phyloP scores from a whole-genome alignment of 2,888 invertebrate species.

The Epinotia bilunana region DNA sequence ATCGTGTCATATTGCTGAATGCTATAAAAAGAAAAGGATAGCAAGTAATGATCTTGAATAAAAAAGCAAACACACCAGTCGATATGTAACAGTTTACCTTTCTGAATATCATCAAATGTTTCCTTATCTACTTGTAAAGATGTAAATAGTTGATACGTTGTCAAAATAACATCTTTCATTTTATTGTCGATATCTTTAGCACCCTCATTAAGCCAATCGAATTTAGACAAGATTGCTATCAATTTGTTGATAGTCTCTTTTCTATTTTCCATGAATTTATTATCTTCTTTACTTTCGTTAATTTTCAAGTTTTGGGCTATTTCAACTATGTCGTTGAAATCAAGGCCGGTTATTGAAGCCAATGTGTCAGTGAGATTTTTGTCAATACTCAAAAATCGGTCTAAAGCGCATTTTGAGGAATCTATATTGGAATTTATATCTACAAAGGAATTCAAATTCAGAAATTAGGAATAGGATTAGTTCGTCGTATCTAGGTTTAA shows the following conservation, averaged over 20 bases:
- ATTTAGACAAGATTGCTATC: conserved; percentile 54
- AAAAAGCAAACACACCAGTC: conserved; percentile 17
- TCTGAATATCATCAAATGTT: conserved; percentile 44
- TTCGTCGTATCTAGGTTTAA: background rate
- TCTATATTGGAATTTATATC: conserved; percentile 67
- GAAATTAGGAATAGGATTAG: background rate
- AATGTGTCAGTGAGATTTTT: conserved; percentile 52
- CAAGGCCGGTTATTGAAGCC: conserved; percentile 49
- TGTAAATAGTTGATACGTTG: conserved; percentile 58
- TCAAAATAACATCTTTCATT: conserved; percentile 56
- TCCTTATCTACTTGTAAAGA: conserved; percentile 53
- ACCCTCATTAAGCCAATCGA: conserved; percentile 60
- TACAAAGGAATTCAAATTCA: conserved; percentile 57
- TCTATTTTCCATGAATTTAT: conserved; percentile 50
- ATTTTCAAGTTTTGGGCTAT: conserved; percentile 57
- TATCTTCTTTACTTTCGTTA: conserved; percentile 48
- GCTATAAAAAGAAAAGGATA: background rate
- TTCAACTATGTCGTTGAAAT: conserved; percentile 54
- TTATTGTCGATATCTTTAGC: conserved; percentile 56
- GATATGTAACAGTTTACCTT: conserved; percentile 55
- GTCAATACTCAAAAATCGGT: conserved; percentile 58
- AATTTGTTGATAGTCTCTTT: conserved; percentile 51
- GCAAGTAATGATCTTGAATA: background rate
- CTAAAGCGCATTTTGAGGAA: conserved; percentile 60
- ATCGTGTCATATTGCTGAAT: background rate